These are phyloP conservation scores for Mastigias papua DNA, from an alignment of 30 jellyfish, hydroid and myxozoan genomes.

Conservation along the genomic window DNA sequence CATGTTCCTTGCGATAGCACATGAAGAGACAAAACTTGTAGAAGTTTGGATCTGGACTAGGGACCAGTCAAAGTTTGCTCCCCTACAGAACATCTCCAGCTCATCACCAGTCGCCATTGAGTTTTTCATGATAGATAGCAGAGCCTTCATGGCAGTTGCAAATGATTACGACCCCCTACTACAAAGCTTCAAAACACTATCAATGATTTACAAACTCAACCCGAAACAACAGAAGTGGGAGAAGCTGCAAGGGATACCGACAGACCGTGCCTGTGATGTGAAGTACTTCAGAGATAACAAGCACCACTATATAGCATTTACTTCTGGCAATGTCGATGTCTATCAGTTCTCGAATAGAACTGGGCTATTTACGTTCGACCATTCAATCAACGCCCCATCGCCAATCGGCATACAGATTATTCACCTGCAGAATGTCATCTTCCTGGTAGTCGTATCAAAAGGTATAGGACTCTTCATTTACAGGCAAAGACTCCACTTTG, in stretches of 20 bases:
- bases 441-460: conserved; percentile 40
- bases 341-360: conserved; percentile 4
- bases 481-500: conserved; percentile 62
- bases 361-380: conserved; percentile 43
- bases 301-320: conserved; percentile 48
- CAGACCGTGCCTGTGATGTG: conserved; percentile 34
- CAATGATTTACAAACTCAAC: conserved; percentile 30
- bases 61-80: conserved; percentile 7
- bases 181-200: conserved; percentile 27
- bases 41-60: conserved; percentile 11
- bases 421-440: background rate
- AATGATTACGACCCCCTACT: conserved; percentile 36
- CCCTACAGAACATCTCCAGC: conserved; percentile 16
- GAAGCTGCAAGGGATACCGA: conserved; percentile 42
- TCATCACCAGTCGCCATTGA: conserved; percentile 33
- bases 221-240: conserved; percentile 1
- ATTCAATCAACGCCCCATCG: conserved; percentile 9
- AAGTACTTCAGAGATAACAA: conserved; percentile 11
- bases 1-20: conserved; percentile 47
- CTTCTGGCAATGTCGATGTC: conserved; percentile 35
- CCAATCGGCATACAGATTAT: conserved; percentile 7
- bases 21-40: conserved; percentile 14
- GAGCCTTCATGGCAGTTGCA: conserved; percentile 47
- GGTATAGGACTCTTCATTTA: conserved; percentile 47
- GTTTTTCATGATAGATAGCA: conserved; percentile 25